These are phyloP conservation scores for Enteromius paludinosus DNA, from an alignment of 2,797 vertebrate species.

Conservation along the genomic window DNA sequence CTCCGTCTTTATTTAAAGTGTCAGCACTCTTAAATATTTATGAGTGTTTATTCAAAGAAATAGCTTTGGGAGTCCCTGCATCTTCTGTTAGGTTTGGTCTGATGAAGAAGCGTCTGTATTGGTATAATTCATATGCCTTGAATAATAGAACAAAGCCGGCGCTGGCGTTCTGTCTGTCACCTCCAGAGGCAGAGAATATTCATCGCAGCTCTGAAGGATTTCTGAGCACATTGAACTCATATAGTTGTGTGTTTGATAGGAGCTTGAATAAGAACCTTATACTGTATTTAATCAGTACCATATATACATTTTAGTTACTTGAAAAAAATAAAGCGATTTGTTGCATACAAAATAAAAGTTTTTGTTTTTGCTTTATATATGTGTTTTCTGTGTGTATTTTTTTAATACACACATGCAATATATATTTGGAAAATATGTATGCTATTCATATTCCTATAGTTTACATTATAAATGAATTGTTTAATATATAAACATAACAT, in stretches of 20 bases:
- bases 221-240: not conserved
- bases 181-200: slow-evolving; percentile 6
- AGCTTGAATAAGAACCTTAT: not conserved
- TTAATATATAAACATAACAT: too few relatives aligned
- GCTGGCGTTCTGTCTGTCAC: not conserved
- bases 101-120: slow-evolving; percentile 28
- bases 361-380: too few relatives aligned
- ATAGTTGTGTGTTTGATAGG: not conserved
- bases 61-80: slow-evolving; percentile 35
- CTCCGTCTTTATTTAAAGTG: slow-evolving; percentile 47
- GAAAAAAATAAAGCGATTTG: not conserved
- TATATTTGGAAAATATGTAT: too few relatives aligned
- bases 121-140: slow-evolving; percentile 2
- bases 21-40: slow-evolving; percentile 46
- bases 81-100: slow-evolving; percentile 39
- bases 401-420: too few relatives aligned
- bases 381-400: too few relatives aligned
- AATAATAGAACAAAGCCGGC: slow-evolving; percentile 39
- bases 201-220: not conserved
- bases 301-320: not conserved
- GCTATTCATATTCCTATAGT: too few relatives aligned
- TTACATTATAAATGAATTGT: too few relatives aligned
- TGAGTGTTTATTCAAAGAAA: slow-evolving; percentile 37
- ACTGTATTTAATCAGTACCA: not conserved
- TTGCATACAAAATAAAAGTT: too few relatives aligned